Evolutionary conservation across 1,140 invertebrate genomes (phyloP), one percentile per base, ranked within the genome.

Genomic region (Andrena cerasifolii): DNA sequence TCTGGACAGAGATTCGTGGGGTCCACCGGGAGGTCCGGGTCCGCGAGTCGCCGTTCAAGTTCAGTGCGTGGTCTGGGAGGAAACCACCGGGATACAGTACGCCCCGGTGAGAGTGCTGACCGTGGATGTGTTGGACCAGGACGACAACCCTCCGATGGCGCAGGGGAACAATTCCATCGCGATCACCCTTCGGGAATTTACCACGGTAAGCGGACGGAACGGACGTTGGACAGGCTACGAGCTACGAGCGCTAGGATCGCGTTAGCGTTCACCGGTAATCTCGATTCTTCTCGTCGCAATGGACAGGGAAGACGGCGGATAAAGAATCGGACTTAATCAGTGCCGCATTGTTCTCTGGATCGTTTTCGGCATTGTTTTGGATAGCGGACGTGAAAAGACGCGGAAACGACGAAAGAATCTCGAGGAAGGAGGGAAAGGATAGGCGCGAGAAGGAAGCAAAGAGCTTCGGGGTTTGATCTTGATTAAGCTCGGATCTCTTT

Each of bases 111-210:
- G 84, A 45, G 83, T 84, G 0, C 33, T 93, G 21, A 21, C 43
- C 8, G 67, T 93, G 12, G 87, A 89, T 16, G 72, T 93, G 21
- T 67, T 93, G 40, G 93, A 93, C 78, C 79, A 92, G 36, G 90
- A 93, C 68, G 93, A 93, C 67, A 93, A 93, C 88, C 90, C 91
- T 6, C 93, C 93, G 0, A 66, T 87, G 0, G 83, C 84, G 12
- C 92, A 93, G 54, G 86, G 76, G 1, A 59, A 74, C 4, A 83
- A 84, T 54, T 80, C 62, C 2, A 88, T 77, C 43, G 68, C 87
- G 6, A 89, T 92, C 58, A 78, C 61, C 3, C 77, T 92, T 4
- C 40, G 68, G 14, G 89, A 91, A 6, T 91, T 93, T 43, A 77
- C 56, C 4, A 66, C 78, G 86, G 92, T 92, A 80, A 89, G 79